Base-by-base conservation (phyloP, 2,113 vertebrate genomes). In the Candoia aspera region DNA sequence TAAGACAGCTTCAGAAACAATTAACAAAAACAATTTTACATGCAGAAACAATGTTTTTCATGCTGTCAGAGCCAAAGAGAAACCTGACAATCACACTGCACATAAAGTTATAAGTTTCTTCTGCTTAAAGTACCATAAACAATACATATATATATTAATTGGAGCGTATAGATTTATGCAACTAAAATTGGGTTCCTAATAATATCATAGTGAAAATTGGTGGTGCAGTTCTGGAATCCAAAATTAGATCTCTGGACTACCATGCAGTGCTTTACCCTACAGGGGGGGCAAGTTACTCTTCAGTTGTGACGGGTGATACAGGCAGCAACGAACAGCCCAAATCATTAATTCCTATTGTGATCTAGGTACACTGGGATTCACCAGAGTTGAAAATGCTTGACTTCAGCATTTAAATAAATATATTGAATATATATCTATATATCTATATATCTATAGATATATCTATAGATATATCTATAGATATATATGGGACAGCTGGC, bases 1-100 rank as follows among this genome's bases (percentile, higher is more conserved):
- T 91, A 96, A 92, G n/a, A 2, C 19, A 91, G 29, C n/a, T 92
- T 84, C 64, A 93, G 49, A 79, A 86, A 84, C 17, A 79, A 79
- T 42, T 17, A 79, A 42, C 17, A 42, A 79, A 6, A 42, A 79
- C 37, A 79, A 24, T 89, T n/a, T 84, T 90, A 55, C 2, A 62
- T 84, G 57, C 46, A 87, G 29, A 62, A 87, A 53, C 42, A 33
- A 84, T n/a, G 10, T 49, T 73, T 62, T 90, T 62, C 59, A 55
- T 90, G 68, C 46, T 53, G 37, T 15, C 58, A 83, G 58, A 42
- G 13, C 5, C 46, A 9, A 79, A 60, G 10, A 42, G 54, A 88
- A 54, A 60, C 9, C 15, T 8, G 11, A 11, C 26, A 84, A 26
- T 42, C 21, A 19, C 23, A 87, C 0, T 37, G 6, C 21, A 79